Base-by-base conservation (phyloP, 2,113 vertebrate genomes). In the Strix aluco region DNA sequence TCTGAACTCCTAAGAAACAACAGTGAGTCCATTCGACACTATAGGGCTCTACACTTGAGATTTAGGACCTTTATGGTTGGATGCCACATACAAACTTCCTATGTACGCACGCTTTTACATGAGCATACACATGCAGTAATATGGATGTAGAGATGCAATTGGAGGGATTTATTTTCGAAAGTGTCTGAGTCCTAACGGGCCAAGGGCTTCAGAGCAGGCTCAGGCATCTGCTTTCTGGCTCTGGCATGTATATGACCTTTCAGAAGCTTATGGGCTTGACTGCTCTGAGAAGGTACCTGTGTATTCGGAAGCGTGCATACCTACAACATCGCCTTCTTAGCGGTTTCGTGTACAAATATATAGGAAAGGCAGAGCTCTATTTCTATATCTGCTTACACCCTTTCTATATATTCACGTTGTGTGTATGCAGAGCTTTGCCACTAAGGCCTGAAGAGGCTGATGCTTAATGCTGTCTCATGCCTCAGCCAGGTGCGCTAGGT, bases 331-430 rank as follows among this genome's bases (percentile, higher is more conserved):
- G 3, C 29, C 13, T 19, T 13, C 66, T 67, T 32, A 67, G 29
- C 16, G 52, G 27, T 51, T 62, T 34, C 3, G 11, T 29, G 3
- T 32, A 14, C 46, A 47, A 55, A 27, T 27, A 8, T 6, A 4
- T 9, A 38, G 44, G 46, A 65, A 42, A 84, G 49, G 25, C 26
- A 32, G 59, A 32, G 30, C 13, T 79, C 9, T 78, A 3, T 26
- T 81, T 90, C 51, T 47, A 0, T 23, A 20, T 20, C 9, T 42
- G 4, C 38, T 91, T 83, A 20, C 34, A 34, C 12, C 11, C 10
- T 11, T n/a, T 49, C 15, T 9, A 0, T 19, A 8, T 30, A 13
- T 49, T 84, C 17, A 29, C 0, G 1, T 0, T 44, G 59, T 2
- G 9, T 23, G 13, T 29, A 15, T 8, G 3, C 0, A 1, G 51